Conservation (phyloP, 2,113 vertebrate genomes). For the Pomatostomus ruficeps region DNA sequence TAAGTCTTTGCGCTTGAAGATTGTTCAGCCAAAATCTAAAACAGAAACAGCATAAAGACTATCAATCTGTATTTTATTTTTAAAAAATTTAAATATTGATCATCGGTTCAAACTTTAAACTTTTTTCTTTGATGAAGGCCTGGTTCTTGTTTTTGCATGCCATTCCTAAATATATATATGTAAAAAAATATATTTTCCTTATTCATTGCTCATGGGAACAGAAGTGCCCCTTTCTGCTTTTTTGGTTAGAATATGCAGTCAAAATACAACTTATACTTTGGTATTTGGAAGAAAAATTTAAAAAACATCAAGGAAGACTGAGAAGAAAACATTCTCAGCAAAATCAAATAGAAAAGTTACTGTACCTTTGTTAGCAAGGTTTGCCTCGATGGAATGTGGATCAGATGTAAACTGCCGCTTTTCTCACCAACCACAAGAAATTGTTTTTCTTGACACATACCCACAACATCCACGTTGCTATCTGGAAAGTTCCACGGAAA, state of each 20-base stretch:
- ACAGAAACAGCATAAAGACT: background rate
- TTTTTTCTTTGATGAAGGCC: background rate
- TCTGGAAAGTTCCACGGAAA: constrained; percentile 73
- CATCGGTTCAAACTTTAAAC: background rate
- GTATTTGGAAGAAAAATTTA: background rate
- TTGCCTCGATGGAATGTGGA: constrained; percentile 85
- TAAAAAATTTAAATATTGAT: background rate
- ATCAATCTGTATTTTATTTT: background rate
- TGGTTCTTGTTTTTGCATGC: background rate
- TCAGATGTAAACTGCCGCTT: constrained; percentile 89
- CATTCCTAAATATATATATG: background rate
- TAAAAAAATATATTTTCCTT: background rate
- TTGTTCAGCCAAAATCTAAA: constrained; percentile 78
- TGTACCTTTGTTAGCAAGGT: constrained; percentile 86
- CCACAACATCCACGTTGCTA: constrained; percentile 84
- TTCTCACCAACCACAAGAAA: constrained; percentile 92
- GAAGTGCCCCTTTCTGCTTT: background rate
- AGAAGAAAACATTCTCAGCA: background rate
- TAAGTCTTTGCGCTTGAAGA: constrained; percentile 74
- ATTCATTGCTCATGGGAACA: background rate
- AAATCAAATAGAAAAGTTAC: background rate
- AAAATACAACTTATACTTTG: background rate
- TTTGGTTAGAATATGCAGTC: background rate
- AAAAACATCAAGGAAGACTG: background rate
- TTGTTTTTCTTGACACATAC: constrained; percentile 80